A percentile compares a stretch with the other conserved stretches of the same genome.
phyloP scores from a whole-genome alignment of 2,797 vertebrate genomes.

The Notolepis coatsorum region DNA sequence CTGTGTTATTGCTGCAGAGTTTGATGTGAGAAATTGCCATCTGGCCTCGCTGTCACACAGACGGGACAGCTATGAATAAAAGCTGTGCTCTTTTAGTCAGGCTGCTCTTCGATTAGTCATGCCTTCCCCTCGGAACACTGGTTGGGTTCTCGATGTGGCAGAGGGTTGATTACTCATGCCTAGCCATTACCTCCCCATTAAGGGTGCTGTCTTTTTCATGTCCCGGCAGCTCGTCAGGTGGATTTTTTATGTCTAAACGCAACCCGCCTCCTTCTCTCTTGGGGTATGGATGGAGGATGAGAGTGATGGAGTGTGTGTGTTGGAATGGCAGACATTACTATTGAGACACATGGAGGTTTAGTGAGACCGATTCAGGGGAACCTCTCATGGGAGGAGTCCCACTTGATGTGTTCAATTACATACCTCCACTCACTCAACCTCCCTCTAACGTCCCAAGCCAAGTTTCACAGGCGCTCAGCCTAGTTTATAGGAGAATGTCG shows the following conservation, averaged over 20 bases:
- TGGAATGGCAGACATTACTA: too few species aligned
- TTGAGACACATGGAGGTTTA: too few species aligned
- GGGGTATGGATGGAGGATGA: too few species aligned
- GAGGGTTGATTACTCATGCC: slow-evolving; percentile 22
- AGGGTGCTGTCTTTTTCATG: background rate
- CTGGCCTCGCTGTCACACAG: slow-evolving; percentile 56
- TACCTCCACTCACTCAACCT: too few species aligned
- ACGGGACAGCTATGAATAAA: slow-evolving; percentile 39
- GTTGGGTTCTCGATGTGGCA: background rate
- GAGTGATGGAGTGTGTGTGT: too few species aligned
- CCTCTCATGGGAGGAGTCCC: too few species aligned
- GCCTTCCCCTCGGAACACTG: background rate
- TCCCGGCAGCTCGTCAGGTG: background rate
- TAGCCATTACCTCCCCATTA: background rate
- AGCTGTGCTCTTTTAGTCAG: slow-evolving; percentile 34
- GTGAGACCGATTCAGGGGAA: too few species aligned
- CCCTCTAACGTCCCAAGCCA: too few species aligned
- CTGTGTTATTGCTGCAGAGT: slow-evolving; percentile 39
- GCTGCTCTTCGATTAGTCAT: slow-evolving; percentile 8
- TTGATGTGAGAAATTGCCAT: slow-evolving; percentile 58
- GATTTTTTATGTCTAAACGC: background rate
- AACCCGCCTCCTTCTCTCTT: background rate
- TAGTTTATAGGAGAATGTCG: too few species aligned
- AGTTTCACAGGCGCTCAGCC: too few species aligned
- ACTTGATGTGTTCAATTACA: too few species aligned